Percentiles rank a stretch among this genome's conserved stretches.
Evolutionary conservation across 2,797 vertebrate genomes (phyloP).

Genomic region (Labroides dimidiatus): DNA sequence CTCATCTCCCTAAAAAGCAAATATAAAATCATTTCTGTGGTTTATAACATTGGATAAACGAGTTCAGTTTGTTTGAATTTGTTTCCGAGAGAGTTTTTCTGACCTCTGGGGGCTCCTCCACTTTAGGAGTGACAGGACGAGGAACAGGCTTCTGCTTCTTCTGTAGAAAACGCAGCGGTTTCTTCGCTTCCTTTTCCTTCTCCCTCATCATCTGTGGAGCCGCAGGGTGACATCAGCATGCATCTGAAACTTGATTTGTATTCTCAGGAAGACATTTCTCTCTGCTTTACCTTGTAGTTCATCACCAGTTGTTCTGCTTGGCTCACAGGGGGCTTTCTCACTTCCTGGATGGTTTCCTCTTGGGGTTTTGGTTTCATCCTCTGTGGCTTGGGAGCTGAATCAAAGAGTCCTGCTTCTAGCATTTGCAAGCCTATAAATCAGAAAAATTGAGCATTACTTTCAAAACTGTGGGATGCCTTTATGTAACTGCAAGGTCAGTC

Average conservation of each 20-base stretch:
- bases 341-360: constrained; percentile 54
- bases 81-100: constrained; percentile 11
- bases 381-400: constrained; percentile 75
- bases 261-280: neutral
- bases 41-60: neutral
- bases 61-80: neutral
- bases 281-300: constrained; percentile 86
- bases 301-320: constrained; percentile 78
- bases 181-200: constrained; percentile 11
- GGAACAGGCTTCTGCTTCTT: constrained; percentile 80
- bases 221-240: neutral
- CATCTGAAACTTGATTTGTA: neutral
- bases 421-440: constrained; percentile 80
- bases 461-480: neutral
- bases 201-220: too few species aligned
- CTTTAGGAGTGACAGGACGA: constrained; percentile 85
- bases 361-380: constrained; percentile 76
- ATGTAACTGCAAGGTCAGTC: neutral
- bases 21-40: neutral
- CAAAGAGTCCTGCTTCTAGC: constrained; percentile 62
- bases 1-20: constrained; percentile 86
- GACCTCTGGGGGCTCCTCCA: constrained; percentile 80
- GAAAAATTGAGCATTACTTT: neutral
- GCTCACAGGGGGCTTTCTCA: constrained; percentile 74
- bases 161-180: constrained; percentile 76